phyloP scores from a whole-genome alignment of 2,113 vertebrate genomes.

The Crotalus viridis region DNA sequence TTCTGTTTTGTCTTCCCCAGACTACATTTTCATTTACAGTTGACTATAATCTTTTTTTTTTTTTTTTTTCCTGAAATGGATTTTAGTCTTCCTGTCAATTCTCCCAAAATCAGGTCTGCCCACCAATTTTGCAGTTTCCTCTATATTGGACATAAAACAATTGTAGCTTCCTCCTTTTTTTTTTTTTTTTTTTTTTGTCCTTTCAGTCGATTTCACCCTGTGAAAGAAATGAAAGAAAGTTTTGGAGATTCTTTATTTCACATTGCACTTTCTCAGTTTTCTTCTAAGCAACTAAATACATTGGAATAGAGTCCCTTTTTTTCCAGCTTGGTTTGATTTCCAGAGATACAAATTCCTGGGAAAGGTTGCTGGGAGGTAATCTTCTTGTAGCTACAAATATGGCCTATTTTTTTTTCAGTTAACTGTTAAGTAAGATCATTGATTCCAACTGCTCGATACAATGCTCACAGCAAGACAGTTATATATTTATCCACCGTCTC shows the following conservation, averaged over 20 bases:
- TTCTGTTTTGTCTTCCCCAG: neutral
- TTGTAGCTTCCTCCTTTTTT: neutral
- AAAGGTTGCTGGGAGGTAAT: constrained; percentile 40
- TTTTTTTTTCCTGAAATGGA: no score
- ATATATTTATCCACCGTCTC: neutral
- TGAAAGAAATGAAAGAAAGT: constrained; percentile 26
- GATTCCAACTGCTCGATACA: constrained; percentile 36
- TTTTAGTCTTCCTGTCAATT: neutral
- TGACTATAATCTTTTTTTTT: neutral
- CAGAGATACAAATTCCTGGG: constrained; percentile 38
- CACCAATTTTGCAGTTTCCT: neutral
- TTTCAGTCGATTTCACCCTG: constrained; percentile 15
- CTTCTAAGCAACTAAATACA: constrained; percentile 42
- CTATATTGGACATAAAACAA: neutral
- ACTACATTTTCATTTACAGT: neutral
- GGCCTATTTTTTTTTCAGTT: constrained; percentile 39
- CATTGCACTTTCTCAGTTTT: constrained; percentile 36
- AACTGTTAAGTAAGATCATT: constrained; percentile 42
- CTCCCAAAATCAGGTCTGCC: neutral
- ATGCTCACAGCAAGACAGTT: constrained; percentile 43
- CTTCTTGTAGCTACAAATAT: constrained; percentile 53
- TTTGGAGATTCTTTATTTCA: constrained; percentile 25
- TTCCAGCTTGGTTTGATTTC: constrained; percentile 32
- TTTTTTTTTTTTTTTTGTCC: neutral
- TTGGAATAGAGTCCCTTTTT: constrained; percentile 48